Conservation (phyloP, 64 coral and sea anemone species). For the Acropora tenuis region DNA sequence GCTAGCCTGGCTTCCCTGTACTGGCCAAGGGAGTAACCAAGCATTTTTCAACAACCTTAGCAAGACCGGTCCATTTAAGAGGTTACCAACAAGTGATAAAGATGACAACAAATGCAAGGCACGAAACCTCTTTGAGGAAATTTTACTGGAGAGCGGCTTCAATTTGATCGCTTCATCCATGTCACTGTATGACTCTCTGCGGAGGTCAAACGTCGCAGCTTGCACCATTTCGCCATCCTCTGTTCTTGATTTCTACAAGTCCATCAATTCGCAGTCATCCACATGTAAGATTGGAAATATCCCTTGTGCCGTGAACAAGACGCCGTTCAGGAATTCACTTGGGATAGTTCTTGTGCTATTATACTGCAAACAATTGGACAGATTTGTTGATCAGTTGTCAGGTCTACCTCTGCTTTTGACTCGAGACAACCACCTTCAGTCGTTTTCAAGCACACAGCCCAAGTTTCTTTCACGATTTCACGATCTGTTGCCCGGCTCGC, state of each 20-base stretch:
- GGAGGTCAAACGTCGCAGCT: background rate
- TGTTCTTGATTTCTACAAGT: constrained; percentile 26
- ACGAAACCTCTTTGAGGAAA: background rate
- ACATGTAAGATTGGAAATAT: constrained; percentile 48
- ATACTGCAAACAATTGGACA: constrained; percentile 41
- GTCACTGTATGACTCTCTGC: background rate
- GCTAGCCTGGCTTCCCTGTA: constrained; percentile 61
- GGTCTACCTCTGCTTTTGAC: constrained; percentile 60
- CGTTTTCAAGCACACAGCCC: background rate
- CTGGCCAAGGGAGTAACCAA: constrained; percentile 39
- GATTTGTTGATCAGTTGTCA: constrained; percentile 14
- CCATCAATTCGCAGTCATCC: background rate
- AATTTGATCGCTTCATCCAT: constrained; percentile 12
- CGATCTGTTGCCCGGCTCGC: constrained; percentile 12
- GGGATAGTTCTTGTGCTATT: constrained; percentile 38
- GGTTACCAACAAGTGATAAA: background rate
- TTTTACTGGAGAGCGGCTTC: constrained; percentile 15
- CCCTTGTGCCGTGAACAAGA: constrained; percentile 35
- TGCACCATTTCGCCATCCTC: background rate
- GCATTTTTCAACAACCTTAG: constrained; percentile 64
- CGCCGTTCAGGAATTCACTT: constrained; percentile 23
- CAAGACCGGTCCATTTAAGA: background rate
- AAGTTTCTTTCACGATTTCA: constrained; percentile 44
- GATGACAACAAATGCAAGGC: background rate
- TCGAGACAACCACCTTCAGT: constrained; percentile 34